Evolutionary conservation across 2,888 invertebrate species (phyloP), one percentile per base, ranked within the genome.

Genomic region (Seira sanloemensis): DNA sequence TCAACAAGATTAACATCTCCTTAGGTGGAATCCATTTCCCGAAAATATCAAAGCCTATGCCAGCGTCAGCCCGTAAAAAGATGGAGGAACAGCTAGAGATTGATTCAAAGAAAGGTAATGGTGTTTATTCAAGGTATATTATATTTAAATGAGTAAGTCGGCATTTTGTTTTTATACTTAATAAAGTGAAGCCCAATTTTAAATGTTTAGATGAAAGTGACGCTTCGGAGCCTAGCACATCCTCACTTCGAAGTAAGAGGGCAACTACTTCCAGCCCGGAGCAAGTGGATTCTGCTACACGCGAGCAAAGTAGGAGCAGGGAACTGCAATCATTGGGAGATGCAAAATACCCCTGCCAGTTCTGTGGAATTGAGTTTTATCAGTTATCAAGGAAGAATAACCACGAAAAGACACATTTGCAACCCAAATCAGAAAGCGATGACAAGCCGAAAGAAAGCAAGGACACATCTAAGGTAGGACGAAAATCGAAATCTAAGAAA

Each of bases 11-110:
- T 16, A 80, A 67, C 12, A 80, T 80, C 9, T 80, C 80, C 2
- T 46, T 80, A 9, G 80, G 73, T 68, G 80, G 80, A 0, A 80
- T 80, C 2, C 73, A 74, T 21, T 80, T 80, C 67, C 80, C 80
- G 5, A 80, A 67, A 16, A 80, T 74, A 62, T 73, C 80, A n/a
- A 74, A 66, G 68, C 80, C 80, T 2, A 74, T 74, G 74, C 80
- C 80, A 23, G 74, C 80, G 1, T 80, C 74, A 21, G 74, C 37
- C 9, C 46, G 66, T n/a, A 50, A 62, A 0, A 80, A 80, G 25
- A 26, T 24, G 21, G 74, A 80, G 19, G 74, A 73, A 66, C 21
- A 54, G 16, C 16, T 9, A 0, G 19, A 16, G 19, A 1, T 5
- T 16, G 2, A 23, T 16, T n/a, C 2, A 16, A 18, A 1, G 5